These are phyloP conservation scores for Myotis pilosus DNA, from an alignment of 2,797 vertebrate species.

Conservation along the genomic window DNA sequence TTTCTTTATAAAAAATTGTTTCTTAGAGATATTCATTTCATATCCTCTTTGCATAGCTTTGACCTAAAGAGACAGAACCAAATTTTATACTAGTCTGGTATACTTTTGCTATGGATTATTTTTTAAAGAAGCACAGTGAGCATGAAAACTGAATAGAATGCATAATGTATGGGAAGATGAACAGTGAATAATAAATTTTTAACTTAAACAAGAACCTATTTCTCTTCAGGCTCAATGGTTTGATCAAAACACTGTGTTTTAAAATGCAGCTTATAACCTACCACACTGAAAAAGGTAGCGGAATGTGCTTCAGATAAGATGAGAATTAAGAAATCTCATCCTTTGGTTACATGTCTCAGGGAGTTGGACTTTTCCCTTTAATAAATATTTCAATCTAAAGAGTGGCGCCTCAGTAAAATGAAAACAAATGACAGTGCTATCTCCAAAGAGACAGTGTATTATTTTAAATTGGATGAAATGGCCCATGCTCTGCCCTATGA, in stretches of 20 bases:
- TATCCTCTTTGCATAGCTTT: background rate
- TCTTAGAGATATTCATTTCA: background rate
- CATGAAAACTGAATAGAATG: slow-evolving; percentile 58
- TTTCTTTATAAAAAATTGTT: background rate
- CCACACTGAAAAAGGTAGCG: slow-evolving; percentile 59
- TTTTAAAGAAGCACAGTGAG: slow-evolving; percentile 53
- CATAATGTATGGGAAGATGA: slow-evolving; percentile 67
- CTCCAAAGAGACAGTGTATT: slow-evolving; percentile 81
- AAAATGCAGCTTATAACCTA: slow-evolving; percentile 74
- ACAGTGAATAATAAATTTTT: slow-evolving; percentile 69
- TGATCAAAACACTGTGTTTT: slow-evolving; percentile 73
- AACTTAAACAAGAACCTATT: slow-evolving; percentile 60
- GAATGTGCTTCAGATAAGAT: slow-evolving; percentile 75
- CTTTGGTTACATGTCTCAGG: slow-evolving; percentile 71
- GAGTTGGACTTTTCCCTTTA: slow-evolving; percentile 80
- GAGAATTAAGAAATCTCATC: slow-evolving; percentile 77
- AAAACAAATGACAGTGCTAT: slow-evolving; percentile 83
- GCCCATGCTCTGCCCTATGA: slow-evolving; percentile 72
- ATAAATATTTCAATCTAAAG: slow-evolving; percentile 85
- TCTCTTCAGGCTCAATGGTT: slow-evolving; percentile 59
- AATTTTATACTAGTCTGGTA: background rate
- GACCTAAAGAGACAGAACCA: background rate
- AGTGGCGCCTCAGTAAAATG: slow-evolving; percentile 78
- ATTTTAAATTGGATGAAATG: slow-evolving; percentile 83
- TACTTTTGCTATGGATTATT: slow-evolving; percentile 46